Evolutionary conservation across 1,140 invertebrate genomes (phyloP).

Genomic region (Gonioctena quinquepunctata): DNA sequence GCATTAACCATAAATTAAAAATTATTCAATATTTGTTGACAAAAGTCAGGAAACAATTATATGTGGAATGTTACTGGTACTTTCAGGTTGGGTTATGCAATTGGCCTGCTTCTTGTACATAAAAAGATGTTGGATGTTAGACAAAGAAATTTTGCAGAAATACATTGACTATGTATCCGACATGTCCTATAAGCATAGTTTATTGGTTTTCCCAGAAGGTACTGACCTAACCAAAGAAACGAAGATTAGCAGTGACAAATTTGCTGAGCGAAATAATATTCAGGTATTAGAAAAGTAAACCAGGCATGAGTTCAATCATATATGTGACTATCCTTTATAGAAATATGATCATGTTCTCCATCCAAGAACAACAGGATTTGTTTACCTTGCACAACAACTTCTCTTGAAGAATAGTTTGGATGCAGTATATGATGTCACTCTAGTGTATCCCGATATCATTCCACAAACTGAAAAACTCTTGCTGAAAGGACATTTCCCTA

Average conservation of each 20-base stretch:
- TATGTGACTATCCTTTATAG: conserved; percentile 42
- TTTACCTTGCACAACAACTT: conserved; percentile 70
- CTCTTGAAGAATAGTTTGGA: conserved; percentile 66
- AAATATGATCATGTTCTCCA: conserved; percentile 78
- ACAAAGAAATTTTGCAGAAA: conserved; percentile 68
- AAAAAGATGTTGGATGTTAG: conserved; percentile 78
- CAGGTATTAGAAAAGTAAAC: conserved; percentile 54
- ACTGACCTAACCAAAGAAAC: conserved; percentile 80
- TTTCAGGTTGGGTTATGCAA: conserved; percentile 87
- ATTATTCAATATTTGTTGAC: no score
- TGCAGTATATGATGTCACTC: conserved; percentile 79
- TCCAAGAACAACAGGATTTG: conserved; percentile 85
- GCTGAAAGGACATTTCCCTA: conserved; percentile 70
- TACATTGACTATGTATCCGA: conserved; percentile 75
- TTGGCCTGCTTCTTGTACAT: conserved; percentile 82
- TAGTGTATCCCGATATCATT: conserved; percentile 72
- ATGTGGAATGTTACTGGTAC: no score
- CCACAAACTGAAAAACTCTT: conserved; percentile 71
- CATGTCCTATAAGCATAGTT: conserved; percentile 65
- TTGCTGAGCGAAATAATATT: conserved; percentile 71
- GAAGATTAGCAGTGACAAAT: conserved; percentile 72
- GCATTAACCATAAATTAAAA: no score
- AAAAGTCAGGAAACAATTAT: no score
- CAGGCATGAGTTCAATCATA: no score
- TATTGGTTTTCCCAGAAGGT: conserved; percentile 88